phyloP scores from a whole-genome alignment of 2,113 vertebrate species.

The Syngnathoides biaculeatus region DNA sequence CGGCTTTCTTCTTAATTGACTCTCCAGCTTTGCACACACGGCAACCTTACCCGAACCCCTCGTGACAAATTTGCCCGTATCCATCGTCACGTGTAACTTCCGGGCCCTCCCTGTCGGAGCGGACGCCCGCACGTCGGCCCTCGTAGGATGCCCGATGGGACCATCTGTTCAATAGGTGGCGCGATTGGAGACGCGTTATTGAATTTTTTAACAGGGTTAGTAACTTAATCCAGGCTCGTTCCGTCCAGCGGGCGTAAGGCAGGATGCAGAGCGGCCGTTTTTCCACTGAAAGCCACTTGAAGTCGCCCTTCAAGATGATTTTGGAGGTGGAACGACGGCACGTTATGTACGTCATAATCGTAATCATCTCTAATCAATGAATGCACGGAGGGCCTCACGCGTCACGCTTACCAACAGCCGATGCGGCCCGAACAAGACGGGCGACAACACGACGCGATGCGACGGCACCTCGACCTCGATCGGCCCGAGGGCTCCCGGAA shows the following conservation, averaged over 20 bases:
- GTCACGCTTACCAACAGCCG: constrained; percentile 9
- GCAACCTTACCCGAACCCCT: background rate
- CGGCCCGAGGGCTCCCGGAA: constrained; percentile 26
- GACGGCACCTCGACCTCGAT: constrained; percentile 16
- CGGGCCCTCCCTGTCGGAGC: no score
- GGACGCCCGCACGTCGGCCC: constrained; percentile 23
- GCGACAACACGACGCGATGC: background rate
- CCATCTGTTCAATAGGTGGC: constrained; percentile 59
- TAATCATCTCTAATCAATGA: constrained; percentile 25
- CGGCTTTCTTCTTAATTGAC: no score
- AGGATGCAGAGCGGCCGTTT: background rate
- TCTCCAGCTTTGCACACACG: background rate
- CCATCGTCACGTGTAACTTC: background rate
- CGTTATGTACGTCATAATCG: no score
- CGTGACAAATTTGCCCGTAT: background rate
- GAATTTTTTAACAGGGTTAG: constrained; percentile 55
- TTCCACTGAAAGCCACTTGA: background rate
- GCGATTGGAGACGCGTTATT: constrained; percentile 47
- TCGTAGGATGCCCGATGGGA: constrained; percentile 33
- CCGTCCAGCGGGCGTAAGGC: background rate
- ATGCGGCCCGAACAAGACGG: constrained; percentile 5
- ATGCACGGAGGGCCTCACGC: constrained; percentile 10
- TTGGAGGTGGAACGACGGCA: constrained; percentile 7
- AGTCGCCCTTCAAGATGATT: no score
- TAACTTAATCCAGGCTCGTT: constrained; percentile 33